Evolutionary conservation across 2,888 invertebrate species (phyloP).

Genomic region (Papilio demoleus): DNA sequence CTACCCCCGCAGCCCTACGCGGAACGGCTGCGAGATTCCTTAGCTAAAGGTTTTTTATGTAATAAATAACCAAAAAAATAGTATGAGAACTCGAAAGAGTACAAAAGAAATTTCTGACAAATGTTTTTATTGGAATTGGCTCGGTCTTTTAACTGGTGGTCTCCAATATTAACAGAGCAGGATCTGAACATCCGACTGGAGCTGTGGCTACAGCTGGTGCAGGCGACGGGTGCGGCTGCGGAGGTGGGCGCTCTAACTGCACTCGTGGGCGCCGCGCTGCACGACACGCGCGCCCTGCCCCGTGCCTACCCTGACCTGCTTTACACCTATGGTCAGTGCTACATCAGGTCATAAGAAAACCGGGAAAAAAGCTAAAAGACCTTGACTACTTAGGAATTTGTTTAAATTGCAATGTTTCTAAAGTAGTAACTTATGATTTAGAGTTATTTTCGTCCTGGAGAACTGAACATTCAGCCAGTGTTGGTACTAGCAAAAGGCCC

Average conservation of each 20-base stretch:
- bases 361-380: too few relatives aligned
- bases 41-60: slow-evolving; percentile 44
- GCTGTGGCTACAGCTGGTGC: slow-evolving; percentile 59
- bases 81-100: too few relatives aligned
- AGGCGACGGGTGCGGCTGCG: slow-evolving; percentile 47
- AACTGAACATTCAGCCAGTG: too few relatives aligned
- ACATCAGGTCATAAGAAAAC: not conserved
- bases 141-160: not conserved
- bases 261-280: slow-evolving; percentile 50
- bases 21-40: slow-evolving; percentile 47
- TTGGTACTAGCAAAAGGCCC: too few relatives aligned
- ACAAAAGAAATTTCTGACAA: not conserved
- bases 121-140: too few relatives aligned
- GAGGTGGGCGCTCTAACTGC: slow-evolving; percentile 41
- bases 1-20: slow-evolving; percentile 45
- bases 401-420: too few relatives aligned
- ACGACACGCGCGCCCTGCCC: slow-evolving; percentile 47
- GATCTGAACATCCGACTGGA: slow-evolving; percentile 46
- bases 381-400: too few relatives aligned
- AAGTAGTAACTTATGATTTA: too few relatives aligned
- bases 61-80: too few relatives aligned
- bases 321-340: slow-evolving; percentile 56
- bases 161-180: slow-evolving; percentile 42
- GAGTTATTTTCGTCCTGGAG: too few relatives aligned
- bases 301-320: slow-evolving; percentile 60